phyloP scores from a whole-genome alignment of 2,113 vertebrate species.

The Rhegmatorhina hoffmannsi region DNA sequence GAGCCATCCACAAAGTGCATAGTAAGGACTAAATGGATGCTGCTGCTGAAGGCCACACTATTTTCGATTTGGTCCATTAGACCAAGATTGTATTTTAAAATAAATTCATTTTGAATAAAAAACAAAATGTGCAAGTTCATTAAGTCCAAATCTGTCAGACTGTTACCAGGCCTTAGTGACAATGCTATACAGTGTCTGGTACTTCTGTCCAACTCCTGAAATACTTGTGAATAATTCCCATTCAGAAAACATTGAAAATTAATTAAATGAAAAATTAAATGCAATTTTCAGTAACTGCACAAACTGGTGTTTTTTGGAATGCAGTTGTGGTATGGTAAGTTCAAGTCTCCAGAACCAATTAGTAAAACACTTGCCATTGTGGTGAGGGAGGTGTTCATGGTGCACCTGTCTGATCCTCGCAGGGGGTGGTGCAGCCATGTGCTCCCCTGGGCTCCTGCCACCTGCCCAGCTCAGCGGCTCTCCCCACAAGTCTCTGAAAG shows the following conservation, averaged over 20 bases:
- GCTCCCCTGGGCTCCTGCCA: background rate
- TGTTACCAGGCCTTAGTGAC: background rate
- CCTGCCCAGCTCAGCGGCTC: background rate
- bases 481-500: background rate
- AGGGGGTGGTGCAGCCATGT: background rate
- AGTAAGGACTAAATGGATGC: background rate
- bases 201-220: background rate
- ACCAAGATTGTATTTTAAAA: background rate
- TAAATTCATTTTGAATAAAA: background rate
- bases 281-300: background rate
- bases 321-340: background rate
- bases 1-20: background rate
- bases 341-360: background rate
- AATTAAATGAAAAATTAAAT: background rate
- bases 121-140: background rate
- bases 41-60: background rate
- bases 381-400: background rate
- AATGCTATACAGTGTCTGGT: background rate
- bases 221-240: background rate
- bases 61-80: background rate
- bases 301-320: background rate
- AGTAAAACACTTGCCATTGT: rapidly evolving
- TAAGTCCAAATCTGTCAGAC: background rate
- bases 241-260: background rate
- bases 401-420: background rate